Conservation (phyloP, 2,888 invertebrate species). For the Drosophila ochracea region DNA sequence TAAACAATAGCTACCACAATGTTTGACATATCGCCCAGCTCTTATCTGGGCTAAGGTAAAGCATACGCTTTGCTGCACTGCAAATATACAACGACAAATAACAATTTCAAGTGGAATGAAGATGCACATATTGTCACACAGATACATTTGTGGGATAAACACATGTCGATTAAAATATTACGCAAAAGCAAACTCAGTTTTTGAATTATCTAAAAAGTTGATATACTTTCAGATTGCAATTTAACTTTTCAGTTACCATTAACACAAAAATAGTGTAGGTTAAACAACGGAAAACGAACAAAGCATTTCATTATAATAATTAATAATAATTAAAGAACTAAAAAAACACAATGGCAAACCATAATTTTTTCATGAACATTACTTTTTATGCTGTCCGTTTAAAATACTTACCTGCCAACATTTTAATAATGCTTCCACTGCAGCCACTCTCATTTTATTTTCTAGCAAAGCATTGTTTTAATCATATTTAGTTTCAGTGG, state of each 20-base stretch:
- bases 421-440: not conserved
- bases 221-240: not conserved
- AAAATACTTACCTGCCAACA: not conserved
- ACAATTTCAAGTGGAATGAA: constrained; percentile 17
- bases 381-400: not conserved
- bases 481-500: not conserved
- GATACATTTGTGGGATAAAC: not conserved
- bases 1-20: constrained; percentile 39
- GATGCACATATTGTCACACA: constrained; percentile 37
- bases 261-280: not conserved
- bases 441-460: not conserved
- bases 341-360: not conserved
- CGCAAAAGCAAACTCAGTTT: constrained; percentile 10
- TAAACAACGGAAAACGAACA: not conserved
- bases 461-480: not conserved
- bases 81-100: constrained; percentile 27
- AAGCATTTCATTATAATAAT: not conserved
- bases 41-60: constrained; percentile 46
- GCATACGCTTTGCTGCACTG: constrained; percentile 42
- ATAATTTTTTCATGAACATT: not conserved
- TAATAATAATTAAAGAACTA: not conserved
- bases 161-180: constrained; percentile 19
- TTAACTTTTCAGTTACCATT: not conserved
- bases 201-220: not conserved
- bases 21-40: constrained; percentile 23